Base-by-base conservation (phyloP, 2,888 invertebrate species). In the Chrysomela aeneicollis region DNA sequence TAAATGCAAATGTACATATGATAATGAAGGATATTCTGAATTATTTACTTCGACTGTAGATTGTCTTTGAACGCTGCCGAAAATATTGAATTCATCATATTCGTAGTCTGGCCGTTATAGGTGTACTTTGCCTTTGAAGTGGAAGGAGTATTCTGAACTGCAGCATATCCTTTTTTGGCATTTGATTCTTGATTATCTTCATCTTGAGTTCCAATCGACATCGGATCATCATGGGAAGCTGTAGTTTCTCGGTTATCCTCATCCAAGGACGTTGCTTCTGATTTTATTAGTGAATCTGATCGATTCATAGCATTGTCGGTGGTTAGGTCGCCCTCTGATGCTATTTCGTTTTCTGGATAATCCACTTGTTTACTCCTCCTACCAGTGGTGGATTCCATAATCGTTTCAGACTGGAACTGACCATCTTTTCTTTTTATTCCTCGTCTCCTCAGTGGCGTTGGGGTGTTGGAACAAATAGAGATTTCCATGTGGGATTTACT, bases 31-130 rank as follows among this genome's bases (percentile, higher is more conserved):
- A 35, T 19, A 54, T n/a, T n/a, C n/a, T n/a, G n/a, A n/a, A n/a
- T n/a, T n/a, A n/a, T n/a, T n/a, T n/a, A 32, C 35, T 54, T 35
- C 19, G 17, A 18, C n/a, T 10, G 8, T 50, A 17, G 12, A 63
- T 59, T n/a, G n/a, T n/a, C n/a, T n/a, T 50, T 63, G 30, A 57
- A 37, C 12, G 68, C 64, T 22, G 63, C 61, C 18, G 50, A 53
- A 64, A 74, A 73, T 26, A 76, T 51, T 21, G 68, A 70, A 54
- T 72, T 72, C 61, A 74, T 59, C 71, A 74, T 70, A 54, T 67
- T 61, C 6, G 53, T 62, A 30, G 72, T 71, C 57, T 71, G 63
- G 15, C 75, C 75, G 32, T 71, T 72, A 32, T 54, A 68, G 15
- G 62, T 71, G 19, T 72, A 73, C 59, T 58, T 72, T 15, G 42